Conservation (phyloP, 2,888 invertebrate species). For the Apodemia mormo region DNA sequence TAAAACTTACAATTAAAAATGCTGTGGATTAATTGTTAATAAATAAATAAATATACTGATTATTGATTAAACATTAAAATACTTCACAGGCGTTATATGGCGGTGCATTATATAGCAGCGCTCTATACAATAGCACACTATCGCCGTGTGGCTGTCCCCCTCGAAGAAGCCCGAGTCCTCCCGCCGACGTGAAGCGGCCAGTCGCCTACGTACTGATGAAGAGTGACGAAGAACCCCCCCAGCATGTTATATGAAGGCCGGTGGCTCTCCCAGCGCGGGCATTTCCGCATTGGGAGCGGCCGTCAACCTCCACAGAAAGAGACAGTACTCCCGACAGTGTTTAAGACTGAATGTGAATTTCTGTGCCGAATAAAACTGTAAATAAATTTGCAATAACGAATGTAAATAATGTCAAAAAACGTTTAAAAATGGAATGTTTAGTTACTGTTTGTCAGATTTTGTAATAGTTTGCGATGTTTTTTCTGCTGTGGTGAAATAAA, state of each 20-base stretch:
- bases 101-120: constrained; percentile 73
- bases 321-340: constrained; percentile 75
- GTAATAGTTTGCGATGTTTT: too few species aligned
- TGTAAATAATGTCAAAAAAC: constrained; percentile 9
- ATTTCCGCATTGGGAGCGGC: constrained; percentile 79
- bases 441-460: too few species aligned
- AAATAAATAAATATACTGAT: too few species aligned
- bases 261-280: constrained; percentile 89
- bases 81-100: constrained; percentile 68
- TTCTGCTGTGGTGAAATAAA: too few species aligned
- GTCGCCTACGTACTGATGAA: constrained; percentile 85
- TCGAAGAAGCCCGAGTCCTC: constrained; percentile 67
- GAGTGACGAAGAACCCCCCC: constrained; percentile 80
- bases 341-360: constrained; percentile 39
- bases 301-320: constrained; percentile 68
- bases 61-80: neutral
- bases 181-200: constrained; percentile 75
- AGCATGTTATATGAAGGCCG: constrained; percentile 92
- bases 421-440: neutral
- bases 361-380: constrained; percentile 10
- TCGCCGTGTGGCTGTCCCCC: constrained; percentile 76
- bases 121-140: constrained; percentile 67
- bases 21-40: too few species aligned
- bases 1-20: too few species aligned
- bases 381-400: constrained; percentile 9